Base-by-base conservation (phyloP, 2,797 vertebrate species). In the Neomorphus geoffroyi region DNA sequence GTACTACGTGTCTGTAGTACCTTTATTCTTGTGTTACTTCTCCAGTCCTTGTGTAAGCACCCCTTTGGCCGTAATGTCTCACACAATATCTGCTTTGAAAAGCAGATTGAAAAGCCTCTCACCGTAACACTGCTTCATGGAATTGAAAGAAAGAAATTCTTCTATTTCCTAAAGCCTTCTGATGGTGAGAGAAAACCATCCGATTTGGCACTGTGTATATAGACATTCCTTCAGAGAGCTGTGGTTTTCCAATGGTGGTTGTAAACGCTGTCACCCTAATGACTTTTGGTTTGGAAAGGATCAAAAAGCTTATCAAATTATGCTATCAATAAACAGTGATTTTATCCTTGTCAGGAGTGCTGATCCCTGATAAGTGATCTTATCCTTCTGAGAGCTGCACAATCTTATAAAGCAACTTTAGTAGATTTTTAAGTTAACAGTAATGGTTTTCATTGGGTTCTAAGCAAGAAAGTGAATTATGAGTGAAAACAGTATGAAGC, bases 31-130 rank as follows among this genome's bases (percentile, higher is more conserved):
- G 19, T 57, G 23, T 2, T 41, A 13, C 7, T 4, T 82, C 61
- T 23, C 64, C 15, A 21, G n/a, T 30, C 35, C 37, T 46, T 28
- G 6, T 13, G 14, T 45, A 80, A 60, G 11, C 10, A 32, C 4
- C 7, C 3, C 73, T 70, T 39, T 0, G 1, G 27, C 11, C 48
- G 13, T 9, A 17, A 3, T 53, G 21, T 69, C 7, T 69, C 33
- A 11, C 23, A 23, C 5, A 2, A 57, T 11, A 4, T n/a, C n/a
- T n/a, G n/a, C n/a, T n/a, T n/a, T n/a, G n/a, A n/a, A n/a, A n/a
- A n/a, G n/a, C n/a, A n/a, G n/a, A 19, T 15, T 46, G 30, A 72
- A 51, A 43, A 80, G 10, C 21, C 46, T 43, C 14, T 64, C 45
- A 50, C 33, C 11, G 0, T 28, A 62, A 53, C 10, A 61, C 24